These are phyloP conservation scores for Leucophenga varia DNA, from an alignment of 1,140 invertebrate genomes.

Conservation along the genomic window DNA sequence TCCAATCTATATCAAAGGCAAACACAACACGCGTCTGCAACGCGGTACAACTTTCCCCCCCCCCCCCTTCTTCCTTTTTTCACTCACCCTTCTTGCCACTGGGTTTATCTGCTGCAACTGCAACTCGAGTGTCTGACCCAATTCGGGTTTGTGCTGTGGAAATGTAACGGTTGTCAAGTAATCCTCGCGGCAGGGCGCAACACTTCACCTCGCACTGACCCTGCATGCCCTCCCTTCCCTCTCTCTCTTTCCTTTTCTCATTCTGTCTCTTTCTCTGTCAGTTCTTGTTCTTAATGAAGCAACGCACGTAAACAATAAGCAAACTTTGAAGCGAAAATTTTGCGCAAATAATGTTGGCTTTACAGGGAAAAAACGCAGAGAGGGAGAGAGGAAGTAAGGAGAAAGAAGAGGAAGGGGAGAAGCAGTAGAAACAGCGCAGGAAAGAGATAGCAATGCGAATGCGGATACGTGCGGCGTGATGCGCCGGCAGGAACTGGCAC, in stretches of 20 bases:
- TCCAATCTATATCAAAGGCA: slow-evolving; percentile 50
- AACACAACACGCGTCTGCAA: slow-evolving; percentile 42
- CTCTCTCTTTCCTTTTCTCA: no score
- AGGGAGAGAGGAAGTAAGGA: no score
- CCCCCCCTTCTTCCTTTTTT: background rate
- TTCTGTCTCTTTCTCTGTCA: no score
- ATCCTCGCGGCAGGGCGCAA: slow-evolving; percentile 24
- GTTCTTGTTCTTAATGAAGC: slow-evolving; percentile 52
- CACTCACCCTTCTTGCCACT: background rate
- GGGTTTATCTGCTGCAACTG: slow-evolving; percentile 4
- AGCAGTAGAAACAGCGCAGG: slow-evolving; percentile 2
- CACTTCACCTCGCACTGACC: slow-evolving; percentile 5
- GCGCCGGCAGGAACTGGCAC: slow-evolving; percentile 38
- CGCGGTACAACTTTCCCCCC: slow-evolving; percentile 20
- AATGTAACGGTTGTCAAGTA: slow-evolving; percentile 35
- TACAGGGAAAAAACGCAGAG: no score
- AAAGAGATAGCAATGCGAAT: slow-evolving; percentile 31
- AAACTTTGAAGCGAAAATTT: slow-evolving; percentile 53
- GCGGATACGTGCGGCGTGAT: slow-evolving; percentile 44
- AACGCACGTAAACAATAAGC: slow-evolving; percentile 53
- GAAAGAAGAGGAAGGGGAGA: background rate
- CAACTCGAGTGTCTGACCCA: slow-evolving; percentile 38
- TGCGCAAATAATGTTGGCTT: slow-evolving; percentile 46
- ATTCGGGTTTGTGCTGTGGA: slow-evolving; percentile 37
- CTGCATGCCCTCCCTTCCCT: background rate